Evolutionary conservation across 2,113 vertebrate species (phyloP), one percentile per base, ranked within the genome.

Genomic region (Macquaria ambigua): DNA sequence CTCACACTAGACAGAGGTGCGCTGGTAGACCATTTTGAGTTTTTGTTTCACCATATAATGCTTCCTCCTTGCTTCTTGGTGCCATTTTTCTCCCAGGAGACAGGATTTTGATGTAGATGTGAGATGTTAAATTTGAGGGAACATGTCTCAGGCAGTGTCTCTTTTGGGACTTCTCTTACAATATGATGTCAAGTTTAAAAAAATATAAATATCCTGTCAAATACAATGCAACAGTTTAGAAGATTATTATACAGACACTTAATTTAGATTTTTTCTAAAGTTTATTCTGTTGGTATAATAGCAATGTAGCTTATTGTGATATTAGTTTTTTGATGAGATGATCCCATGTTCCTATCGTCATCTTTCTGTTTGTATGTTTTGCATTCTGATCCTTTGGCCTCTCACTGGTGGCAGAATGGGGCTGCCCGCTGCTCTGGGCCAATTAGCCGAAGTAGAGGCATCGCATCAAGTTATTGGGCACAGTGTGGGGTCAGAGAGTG

Each of bases 391-490:
- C 61, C 66, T 89, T 82, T 75, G 66, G 81, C 63, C 82, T 78
- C 76, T 87, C 2, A 23, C 50, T 81, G 74, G 71, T 68, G 75
- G 77, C 89, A 85, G 71, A 77, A 59, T 53, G 70, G 67, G 71
- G 79, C 85, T 70, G 79, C 92, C 80, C 79, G 76, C 93, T 90
- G 92, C 82, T 92, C 61, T 70, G 41, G 82, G 84, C 95, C 95
- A 95, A 95, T 95, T 96, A 95, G 82, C 79, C 63, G 66, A 81
- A 87, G 87, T 81, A 34, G 50, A 90, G 82, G 79, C 88, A 77
- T 75, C 39, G 23, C 90, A 73, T 90, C 90, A 77, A 81, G 86
- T 86, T 87, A 62, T 31, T 87, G 92, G 90, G 90, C 94, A 90
- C 94, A 93, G 92, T 79, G 67, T 93, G 93, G 90, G 93, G 91